These are phyloP conservation scores for Rousettus madagascariensis DNA, from an alignment of 2,797 vertebrate species.

Conservation along the genomic window DNA sequence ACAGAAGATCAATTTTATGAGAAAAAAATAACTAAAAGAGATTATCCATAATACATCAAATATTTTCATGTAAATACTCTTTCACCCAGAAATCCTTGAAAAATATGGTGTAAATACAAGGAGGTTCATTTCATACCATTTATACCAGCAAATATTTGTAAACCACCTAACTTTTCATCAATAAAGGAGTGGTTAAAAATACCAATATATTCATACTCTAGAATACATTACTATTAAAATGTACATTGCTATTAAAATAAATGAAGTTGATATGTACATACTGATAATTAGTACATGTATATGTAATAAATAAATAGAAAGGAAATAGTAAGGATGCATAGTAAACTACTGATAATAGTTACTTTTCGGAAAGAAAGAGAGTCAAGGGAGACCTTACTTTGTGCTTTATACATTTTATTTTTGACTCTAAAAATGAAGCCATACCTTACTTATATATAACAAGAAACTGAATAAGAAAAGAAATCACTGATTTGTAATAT, in stretches of 20 bases:
- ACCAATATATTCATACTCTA: not conserved
- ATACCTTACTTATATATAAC: not conserved
- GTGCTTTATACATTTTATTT: not conserved
- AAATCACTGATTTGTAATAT: not conserved
- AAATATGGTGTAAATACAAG: not conserved
- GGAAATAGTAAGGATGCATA: not conserved
- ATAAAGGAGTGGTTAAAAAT: not conserved
- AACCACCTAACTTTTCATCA: not conserved
- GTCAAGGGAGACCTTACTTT: not conserved
- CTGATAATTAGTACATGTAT: not conserved
- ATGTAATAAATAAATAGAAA: not conserved
- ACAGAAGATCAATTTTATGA: not conserved
- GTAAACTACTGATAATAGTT: not conserved
- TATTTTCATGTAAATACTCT: not conserved
- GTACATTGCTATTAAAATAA: not conserved
- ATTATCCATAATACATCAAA: not conserved
- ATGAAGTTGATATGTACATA: not conserved
- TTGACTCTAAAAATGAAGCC: not conserved
- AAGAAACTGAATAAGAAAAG: not conserved
- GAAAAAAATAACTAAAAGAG: not conserved
- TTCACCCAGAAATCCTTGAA: not conserved
- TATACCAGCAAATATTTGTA: not conserved
- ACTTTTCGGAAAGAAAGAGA: not conserved
- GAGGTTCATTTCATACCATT: not conserved
- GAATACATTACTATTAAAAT: constrained; percentile 3